phyloP scores from a whole-genome alignment of 2,797 vertebrate genomes.

The Halcyon badia region DNA sequence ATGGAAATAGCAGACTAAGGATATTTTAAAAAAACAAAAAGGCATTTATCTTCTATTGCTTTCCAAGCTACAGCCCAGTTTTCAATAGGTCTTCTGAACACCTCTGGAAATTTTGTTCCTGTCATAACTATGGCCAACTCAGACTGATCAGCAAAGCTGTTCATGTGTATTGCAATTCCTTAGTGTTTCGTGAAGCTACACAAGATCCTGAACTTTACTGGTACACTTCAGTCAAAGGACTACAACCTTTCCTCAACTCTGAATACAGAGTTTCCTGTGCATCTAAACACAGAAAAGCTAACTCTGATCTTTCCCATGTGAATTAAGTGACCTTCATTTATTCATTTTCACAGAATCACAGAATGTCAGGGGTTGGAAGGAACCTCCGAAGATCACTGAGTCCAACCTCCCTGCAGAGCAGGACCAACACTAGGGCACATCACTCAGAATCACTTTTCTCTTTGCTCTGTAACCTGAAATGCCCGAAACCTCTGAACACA shows the following conservation, averaged over 20 bases:
- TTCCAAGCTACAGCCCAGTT: neutral
- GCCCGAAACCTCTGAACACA: neutral
- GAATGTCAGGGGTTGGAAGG: too few species aligned
- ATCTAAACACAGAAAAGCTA: neutral
- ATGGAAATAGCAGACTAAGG: conserved; percentile 21
- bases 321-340: neutral
- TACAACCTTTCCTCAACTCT: neutral
- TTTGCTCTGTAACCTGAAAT: neutral
- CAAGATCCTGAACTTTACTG: neutral
- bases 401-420: too few species aligned
- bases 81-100: neutral
- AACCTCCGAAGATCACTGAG: too few species aligned
- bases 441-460: neutral
- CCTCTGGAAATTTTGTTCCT: neutral
- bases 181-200: neutral
- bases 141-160: neutral
- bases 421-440: too few species aligned
- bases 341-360: neutral
- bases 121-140: neutral
- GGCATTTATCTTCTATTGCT: neutral
- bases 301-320: neutral
- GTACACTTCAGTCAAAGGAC: neutral
- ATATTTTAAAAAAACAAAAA: neutral
- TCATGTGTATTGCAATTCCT: neutral
- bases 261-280: neutral